Conservation (phyloP, 2,888 invertebrate genomes). For the Cordylochernes scorpioides region DNA sequence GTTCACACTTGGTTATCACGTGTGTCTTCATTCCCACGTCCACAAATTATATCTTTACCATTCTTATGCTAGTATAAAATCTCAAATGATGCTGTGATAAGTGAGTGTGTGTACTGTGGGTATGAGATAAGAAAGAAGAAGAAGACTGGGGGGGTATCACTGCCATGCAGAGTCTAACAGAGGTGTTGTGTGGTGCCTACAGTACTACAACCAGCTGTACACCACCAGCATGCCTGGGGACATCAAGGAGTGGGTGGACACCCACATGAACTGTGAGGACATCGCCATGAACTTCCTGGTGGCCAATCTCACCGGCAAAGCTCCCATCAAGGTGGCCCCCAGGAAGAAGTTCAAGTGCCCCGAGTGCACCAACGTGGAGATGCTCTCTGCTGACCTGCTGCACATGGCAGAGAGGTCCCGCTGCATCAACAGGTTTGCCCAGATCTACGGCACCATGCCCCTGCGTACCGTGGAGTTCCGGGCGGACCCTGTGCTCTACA, state of each 20-base stretch:
- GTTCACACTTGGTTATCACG: too few species aligned
- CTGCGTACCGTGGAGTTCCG: constrained; percentile 64
- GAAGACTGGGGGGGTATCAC: too few species aligned
- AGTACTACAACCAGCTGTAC: constrained; percentile 78
- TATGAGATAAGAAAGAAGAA: too few species aligned
- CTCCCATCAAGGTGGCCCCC: constrained; percentile 60
- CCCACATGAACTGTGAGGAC: constrained; percentile 89
- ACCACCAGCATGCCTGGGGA: constrained; percentile 59
- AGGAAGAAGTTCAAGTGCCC: constrained; percentile 91
- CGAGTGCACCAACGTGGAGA: constrained; percentile 71
- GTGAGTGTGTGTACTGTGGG: too few species aligned
- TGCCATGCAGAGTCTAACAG: too few species aligned
- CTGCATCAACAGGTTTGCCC: constrained; percentile 53
- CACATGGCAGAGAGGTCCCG: constrained; percentile 79
- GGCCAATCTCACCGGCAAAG: constrained; percentile 68
- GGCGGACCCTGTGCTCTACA: constrained; percentile 77
- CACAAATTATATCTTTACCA: too few species aligned
- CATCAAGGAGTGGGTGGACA: constrained; percentile 67
- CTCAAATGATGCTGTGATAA: too few species aligned
- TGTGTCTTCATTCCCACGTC: too few species aligned
- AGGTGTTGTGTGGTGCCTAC: too few species aligned
- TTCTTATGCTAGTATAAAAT: too few species aligned
- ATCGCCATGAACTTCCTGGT: constrained; percentile 94
- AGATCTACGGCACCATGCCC: constrained; percentile 61
- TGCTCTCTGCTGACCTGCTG: constrained; percentile 47